Conservation (phyloP, 2,113 vertebrate species). For the Felis catus region F.catus_Fca126_mat1.0 CM031415.1:70865501-70866000, state of each 20-base stretch:
- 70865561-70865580: background rate
- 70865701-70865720: background rate
- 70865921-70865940: background rate
- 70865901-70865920: background rate
- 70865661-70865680: background rate
- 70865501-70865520: no score
- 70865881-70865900: background rate
- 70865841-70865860: rapidly evolving
- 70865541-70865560: rapidly evolving
- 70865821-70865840: rapidly evolving
- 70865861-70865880: background rate
- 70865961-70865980: background rate
- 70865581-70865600: background rate
- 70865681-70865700: background rate
- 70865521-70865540: no score
- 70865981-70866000: background rate
- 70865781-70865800: rapidly evolving
- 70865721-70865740: background rate
- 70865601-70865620: background rate
- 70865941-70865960: background rate
- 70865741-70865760: background rate
- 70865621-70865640: rapidly evolving
- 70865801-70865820: rapidly evolving
- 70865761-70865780: background rate
- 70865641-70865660: background rate